Base-by-base conservation (phyloP, 2,797 vertebrate genomes). In the Arctocebus calabarensis region DNA sequence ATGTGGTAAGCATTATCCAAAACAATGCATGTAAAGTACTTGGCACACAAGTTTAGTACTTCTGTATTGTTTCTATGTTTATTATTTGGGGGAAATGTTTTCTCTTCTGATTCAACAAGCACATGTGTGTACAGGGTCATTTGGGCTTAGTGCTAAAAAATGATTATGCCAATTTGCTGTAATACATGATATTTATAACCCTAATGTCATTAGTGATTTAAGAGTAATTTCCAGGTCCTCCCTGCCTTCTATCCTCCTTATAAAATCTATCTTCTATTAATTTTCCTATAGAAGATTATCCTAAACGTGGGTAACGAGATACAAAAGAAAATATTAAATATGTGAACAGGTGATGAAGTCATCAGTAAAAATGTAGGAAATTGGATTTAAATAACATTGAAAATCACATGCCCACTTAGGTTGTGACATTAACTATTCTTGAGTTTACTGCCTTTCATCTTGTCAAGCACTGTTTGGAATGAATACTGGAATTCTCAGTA, bases 11-110 rank as follows among this genome's bases (percentile, higher is more conserved):
- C 37, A 55, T 91, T 92, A 94, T 45, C 29, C 32, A 84, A 71
- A 96, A 91, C 73, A 86, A 88, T n/a, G 6, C 83, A 48, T 37
- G 32, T 40, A 43, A 74, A 74, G 62, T 34, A 52, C 14, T 90
- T 86, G 43, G 52, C 43, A 86, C 25, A 48, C 10, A 13, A 68
- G 10, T 64, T 61, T 75, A 48, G 34, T 34, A 64, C 84, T 78
- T 91, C 78, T 71, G 94, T 25, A 48, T 45, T 19, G 12, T 87
- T 91, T 95, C 61, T 82, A 74, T 48, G 87, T 89, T 91, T 93
- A 40, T 23, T 74, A 59, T 34, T 34, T 23, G 66, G 27, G 91
- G 12, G 48, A 29, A 89, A 7, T 83, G 14, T 74, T 95, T 93
- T 57, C 43, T 61, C 34, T 84, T 84, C 55, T 66, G 40, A 94